Conservation (phyloP, 2,797 vertebrate genomes). For the Danio jaintianensis region DNA sequence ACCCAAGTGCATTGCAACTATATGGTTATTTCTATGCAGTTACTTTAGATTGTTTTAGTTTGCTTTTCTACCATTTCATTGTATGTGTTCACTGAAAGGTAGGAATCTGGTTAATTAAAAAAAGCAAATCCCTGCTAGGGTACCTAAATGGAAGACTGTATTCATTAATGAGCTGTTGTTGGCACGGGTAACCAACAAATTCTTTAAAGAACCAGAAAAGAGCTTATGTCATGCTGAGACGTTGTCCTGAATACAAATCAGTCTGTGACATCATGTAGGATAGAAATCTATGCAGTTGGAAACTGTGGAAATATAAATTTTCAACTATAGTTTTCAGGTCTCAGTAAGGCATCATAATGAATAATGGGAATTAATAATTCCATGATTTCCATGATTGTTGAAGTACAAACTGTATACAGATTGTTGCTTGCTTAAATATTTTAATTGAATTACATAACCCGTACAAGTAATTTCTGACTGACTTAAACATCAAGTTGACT, state of each 20-base stretch:
- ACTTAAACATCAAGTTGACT: no score
- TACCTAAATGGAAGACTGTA: not conserved
- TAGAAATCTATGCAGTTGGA: not conserved
- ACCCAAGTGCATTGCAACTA: not conserved
- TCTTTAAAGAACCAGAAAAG: not conserved
- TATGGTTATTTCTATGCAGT: not conserved
- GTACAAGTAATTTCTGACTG: no score
- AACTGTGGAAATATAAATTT: not conserved
- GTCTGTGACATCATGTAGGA: not conserved
- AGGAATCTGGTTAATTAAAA: slow-evolving; percentile 39
- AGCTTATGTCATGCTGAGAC: not conserved
- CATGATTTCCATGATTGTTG: no score
- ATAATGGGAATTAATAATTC: no score
- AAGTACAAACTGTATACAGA: no score
- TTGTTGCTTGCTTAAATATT: no score
- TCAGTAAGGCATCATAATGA: no score
- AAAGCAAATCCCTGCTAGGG: slow-evolving; percentile 22
- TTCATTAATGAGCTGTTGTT: slow-evolving; percentile 32
- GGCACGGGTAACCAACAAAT: slow-evolving; percentile 14
- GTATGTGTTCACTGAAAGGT: slow-evolving; percentile 3
- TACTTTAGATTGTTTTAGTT: slow-evolving; percentile 15
- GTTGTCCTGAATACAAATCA: not conserved
- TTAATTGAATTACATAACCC: no score
- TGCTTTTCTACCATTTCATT: slow-evolving; percentile 17
- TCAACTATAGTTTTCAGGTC: no score